Evolutionary conservation across 2,888 invertebrate genomes (phyloP).

Genomic region (Drosophila prolongata): DNA sequence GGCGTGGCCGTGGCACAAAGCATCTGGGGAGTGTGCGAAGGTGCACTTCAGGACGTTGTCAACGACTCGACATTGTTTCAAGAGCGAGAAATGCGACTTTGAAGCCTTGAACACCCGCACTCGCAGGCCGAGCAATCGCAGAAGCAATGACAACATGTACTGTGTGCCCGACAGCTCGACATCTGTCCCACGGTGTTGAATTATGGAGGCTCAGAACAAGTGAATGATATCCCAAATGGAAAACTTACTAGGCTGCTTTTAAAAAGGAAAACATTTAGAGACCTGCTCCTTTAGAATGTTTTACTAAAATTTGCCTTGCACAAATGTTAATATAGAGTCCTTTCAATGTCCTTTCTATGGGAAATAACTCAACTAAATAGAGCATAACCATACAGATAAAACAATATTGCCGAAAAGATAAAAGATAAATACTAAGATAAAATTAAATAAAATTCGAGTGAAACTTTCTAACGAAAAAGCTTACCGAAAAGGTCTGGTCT

Average conservation of each 20-base stretch:
- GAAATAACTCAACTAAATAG: too few relatives aligned
- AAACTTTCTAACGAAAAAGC: too few relatives aligned
- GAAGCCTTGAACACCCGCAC: constrained; percentile 50
- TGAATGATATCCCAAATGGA: neutral
- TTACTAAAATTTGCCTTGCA: neutral
- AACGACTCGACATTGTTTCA: constrained; percentile 78
- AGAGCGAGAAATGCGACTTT: constrained; percentile 70
- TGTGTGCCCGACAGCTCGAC: constrained; percentile 10
- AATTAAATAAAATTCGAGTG: too few relatives aligned
- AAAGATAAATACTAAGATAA: too few relatives aligned
- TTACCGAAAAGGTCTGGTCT: too few relatives aligned
- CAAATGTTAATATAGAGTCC: neutral
- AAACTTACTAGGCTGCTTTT: neutral
- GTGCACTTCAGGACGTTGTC: constrained; percentile 66
- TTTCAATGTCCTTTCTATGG: too few relatives aligned
- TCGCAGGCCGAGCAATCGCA: constrained; percentile 18
- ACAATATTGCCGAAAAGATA: too few relatives aligned
- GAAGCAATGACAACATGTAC: constrained; percentile 30
- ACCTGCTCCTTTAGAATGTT: too few relatives aligned
- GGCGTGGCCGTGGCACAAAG: constrained; percentile 44
- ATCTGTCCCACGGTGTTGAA: constrained; percentile 9
- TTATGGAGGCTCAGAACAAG: constrained; percentile 15
- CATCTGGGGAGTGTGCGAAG: constrained; percentile 34
- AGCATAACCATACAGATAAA: too few relatives aligned
- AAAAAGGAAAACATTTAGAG: too few relatives aligned